Conservation (phyloP, 2,113 vertebrate genomes). For the Varanus komodoensis region DNA sequence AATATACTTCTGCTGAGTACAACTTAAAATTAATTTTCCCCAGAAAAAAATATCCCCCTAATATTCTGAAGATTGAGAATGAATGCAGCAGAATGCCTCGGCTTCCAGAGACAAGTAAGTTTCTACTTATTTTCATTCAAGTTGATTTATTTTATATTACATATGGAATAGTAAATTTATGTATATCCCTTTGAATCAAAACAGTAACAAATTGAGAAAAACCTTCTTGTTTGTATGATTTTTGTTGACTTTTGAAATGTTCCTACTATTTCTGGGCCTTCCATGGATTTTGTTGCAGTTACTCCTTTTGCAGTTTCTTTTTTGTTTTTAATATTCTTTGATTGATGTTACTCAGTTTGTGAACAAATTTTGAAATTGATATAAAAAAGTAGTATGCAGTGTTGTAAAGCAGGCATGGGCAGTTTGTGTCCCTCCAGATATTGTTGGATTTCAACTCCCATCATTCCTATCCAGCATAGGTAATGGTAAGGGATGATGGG, state of each 20-base stretch:
- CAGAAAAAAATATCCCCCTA: conserved; percentile 89
- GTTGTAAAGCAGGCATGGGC: too few species aligned
- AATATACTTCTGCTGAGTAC: conserved; percentile 40
- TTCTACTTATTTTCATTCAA: conserved; percentile 40
- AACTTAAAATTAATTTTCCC: conserved; percentile 53
- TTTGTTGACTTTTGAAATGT: background rate
- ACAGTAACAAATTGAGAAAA: background rate
- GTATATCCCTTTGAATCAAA: background rate
- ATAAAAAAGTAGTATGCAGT: background rate
- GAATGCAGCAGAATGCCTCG: conserved; percentile 86
- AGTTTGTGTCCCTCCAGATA: too few species aligned
- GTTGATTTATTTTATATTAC: background rate
- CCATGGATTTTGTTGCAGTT: background rate
- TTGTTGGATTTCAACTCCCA: too few species aligned
- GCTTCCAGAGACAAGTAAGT: conserved; percentile 84
- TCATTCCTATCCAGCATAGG: too few species aligned
- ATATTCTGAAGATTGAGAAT: conserved; percentile 83
- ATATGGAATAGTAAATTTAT: background rate
- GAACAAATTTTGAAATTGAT: background rate
- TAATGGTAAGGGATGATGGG: too few species aligned
- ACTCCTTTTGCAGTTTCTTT: background rate
- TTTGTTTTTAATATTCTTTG: background rate
- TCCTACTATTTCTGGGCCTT: background rate
- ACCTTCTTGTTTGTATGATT: background rate
- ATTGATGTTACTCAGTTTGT: background rate